These are phyloP conservation scores for Chionoecetes opilio DNA, from an alignment of 1,140 invertebrate species.

Conservation along the genomic window DNA sequence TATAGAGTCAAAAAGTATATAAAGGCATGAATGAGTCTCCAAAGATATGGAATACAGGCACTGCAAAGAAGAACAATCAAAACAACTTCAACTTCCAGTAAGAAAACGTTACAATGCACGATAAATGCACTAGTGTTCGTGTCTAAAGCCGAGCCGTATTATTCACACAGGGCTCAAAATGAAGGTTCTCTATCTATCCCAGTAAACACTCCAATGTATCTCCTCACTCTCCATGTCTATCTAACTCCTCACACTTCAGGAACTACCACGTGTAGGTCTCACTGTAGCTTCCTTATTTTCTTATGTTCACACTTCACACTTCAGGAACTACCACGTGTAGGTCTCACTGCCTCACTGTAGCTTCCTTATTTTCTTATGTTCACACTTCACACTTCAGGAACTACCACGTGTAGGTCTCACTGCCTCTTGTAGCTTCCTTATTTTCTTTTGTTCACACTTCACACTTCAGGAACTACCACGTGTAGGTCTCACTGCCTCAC, in stretches of 20 bases:
- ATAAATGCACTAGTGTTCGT: constrained; percentile 74
- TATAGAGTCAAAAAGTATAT: constrained; percentile 65
- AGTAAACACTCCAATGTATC: constrained; percentile 48
- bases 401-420: no score
- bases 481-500: no score
- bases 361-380: no score
- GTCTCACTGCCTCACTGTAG: no score
- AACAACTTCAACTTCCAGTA: constrained; percentile 77
- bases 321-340: no score
- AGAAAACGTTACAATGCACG: constrained; percentile 72
- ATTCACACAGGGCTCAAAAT: constrained; percentile 33
- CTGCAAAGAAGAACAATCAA: constrained; percentile 79
- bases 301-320: no score
- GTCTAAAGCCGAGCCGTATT: constrained; percentile 64
- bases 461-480: no score
- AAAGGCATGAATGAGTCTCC: constrained; percentile 79
- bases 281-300: no score
- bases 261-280: constrained; percentile 40
- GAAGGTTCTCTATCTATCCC: constrained; percentile 54
- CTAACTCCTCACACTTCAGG: constrained; percentile 51
- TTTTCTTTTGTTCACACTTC: no score
- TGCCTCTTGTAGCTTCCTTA: no score
- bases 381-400: no score
- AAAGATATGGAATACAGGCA: constrained; percentile 79
- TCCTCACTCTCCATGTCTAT: constrained; percentile 45